These are phyloP conservation scores for Haplotaxodon microlepis DNA, from an alignment of 2,113 vertebrate genomes.

Conservation along the genomic window DNA sequence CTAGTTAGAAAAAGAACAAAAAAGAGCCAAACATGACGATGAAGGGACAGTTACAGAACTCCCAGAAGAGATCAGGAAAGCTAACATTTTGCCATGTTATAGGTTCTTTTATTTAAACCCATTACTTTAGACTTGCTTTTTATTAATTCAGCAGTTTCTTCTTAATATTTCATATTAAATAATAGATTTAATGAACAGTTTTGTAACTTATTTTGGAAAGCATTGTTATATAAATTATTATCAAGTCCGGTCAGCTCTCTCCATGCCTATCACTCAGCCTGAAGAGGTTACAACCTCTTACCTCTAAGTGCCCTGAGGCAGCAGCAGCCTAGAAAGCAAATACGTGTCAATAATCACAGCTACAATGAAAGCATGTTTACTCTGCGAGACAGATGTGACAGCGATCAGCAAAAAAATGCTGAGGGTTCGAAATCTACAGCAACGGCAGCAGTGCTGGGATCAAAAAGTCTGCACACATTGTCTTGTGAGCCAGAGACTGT, in stretches of 20 bases:
- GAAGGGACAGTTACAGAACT: not conserved
- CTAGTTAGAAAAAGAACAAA: not conserved
- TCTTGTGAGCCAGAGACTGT: not conserved
- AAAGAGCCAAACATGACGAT: not conserved
- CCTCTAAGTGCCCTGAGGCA: not conserved
- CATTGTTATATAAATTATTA: not conserved
- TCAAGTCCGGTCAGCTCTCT: not conserved
- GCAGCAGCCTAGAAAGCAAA: not conserved
- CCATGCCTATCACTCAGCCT: not conserved
- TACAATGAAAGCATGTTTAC: conserved; percentile 9
- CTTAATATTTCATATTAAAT: not conserved
- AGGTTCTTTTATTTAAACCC: not conserved
- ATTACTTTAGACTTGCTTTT: not conserved
- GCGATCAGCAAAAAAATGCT: not conserved
- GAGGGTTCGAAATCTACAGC: not conserved
- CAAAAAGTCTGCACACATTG: not conserved
- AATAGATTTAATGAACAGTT: not conserved
- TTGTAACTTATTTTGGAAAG: not conserved
- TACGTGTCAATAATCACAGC: not conserved
- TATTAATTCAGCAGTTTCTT: not conserved
- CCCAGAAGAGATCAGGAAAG: not conserved
- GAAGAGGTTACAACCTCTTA: not conserved
- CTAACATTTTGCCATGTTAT: not conserved
- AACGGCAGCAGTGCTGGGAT: not conserved
- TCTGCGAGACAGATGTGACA: not conserved